Percentiles rank a stretch among this genome's conserved stretches.
Conservation (phyloP, 2,888 invertebrate species). For the Thalpophila matura region DNA sequence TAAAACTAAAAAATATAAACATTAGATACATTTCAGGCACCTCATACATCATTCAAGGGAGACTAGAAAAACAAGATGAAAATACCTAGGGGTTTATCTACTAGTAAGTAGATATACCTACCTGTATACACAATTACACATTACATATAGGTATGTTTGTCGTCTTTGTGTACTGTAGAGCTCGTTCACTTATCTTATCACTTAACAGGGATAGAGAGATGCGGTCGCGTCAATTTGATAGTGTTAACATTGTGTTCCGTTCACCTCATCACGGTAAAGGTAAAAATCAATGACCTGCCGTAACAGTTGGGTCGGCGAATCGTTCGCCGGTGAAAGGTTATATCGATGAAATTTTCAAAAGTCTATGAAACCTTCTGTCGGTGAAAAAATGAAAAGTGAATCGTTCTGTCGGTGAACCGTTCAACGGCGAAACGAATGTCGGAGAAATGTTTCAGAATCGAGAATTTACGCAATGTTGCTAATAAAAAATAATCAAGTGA, state of each 20-base stretch:
- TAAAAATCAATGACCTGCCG: conserved; percentile 53
- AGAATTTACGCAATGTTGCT: conserved; percentile 12
- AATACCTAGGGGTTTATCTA: conserved; percentile 28
- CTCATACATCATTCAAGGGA: conserved; percentile 14
- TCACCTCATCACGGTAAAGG: conserved; percentile 51
- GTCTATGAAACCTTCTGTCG: no score
- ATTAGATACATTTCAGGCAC: no score
- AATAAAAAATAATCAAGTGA: conserved; percentile 22
- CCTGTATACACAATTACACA: neutral
- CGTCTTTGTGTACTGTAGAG: conserved; percentile 44
- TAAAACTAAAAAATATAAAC: neutral
- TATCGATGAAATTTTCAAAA: no score
- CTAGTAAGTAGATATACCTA: conserved; percentile 2
- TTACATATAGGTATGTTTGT: neutral
- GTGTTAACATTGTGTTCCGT: conserved; percentile 35
- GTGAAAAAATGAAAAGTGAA: no score
- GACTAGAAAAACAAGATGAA: conserved; percentile 9
- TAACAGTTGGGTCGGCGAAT: conserved; percentile 8
- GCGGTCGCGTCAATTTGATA: conserved; percentile 56
- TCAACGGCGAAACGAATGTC: no score
- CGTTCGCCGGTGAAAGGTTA: neutral
- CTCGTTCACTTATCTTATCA: conserved; percentile 64
- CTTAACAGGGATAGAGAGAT: conserved; percentile 59
- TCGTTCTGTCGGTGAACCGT: no score
- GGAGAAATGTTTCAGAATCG: no score